phyloP scores from a whole-genome alignment of 2,797 vertebrate species.

The Eospalax fontanierii region DNA sequence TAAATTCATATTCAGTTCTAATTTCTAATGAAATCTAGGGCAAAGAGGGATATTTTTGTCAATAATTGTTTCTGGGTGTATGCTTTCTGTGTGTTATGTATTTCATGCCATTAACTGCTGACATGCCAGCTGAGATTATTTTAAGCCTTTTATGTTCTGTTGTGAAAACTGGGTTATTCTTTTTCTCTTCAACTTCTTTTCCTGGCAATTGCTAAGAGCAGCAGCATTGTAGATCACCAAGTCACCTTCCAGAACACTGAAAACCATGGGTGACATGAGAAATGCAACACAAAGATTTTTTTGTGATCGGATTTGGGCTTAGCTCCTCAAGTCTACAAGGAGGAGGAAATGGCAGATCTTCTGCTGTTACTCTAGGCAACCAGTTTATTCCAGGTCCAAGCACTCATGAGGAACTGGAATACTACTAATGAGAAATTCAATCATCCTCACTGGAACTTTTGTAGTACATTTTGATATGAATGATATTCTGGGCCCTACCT shows the following conservation, averaged over 20 bases:
- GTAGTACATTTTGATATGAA: neutral
- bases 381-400: neutral
- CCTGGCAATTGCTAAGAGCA: slow-evolving; percentile 35
- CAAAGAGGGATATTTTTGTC: slow-evolving; percentile 59
- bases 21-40: slow-evolving; percentile 58
- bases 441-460: neutral
- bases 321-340: neutral
- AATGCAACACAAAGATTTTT: slow-evolving; percentile 5
- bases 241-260: slow-evolving; percentile 14
- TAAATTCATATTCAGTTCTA: slow-evolving; percentile 47
- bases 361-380: neutral
- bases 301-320: slow-evolving; percentile 15
- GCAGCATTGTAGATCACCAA: slow-evolving; percentile 50
- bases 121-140: slow-evolving; percentile 57
- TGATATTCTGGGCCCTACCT: neutral
- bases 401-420: neutral
- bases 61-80: slow-evolving; percentile 46
- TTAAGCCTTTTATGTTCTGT: slow-evolving; percentile 55
- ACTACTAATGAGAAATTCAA: neutral
- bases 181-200: slow-evolving; percentile 54
- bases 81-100: slow-evolving; percentile 36
- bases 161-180: slow-evolving; percentile 63
- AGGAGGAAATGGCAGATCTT: neutral
- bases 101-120: neutral
- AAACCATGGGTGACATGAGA: neutral